phyloP scores from a whole-genome alignment of 2,113 vertebrate species.

The Protomyctophum bolini region DNA sequence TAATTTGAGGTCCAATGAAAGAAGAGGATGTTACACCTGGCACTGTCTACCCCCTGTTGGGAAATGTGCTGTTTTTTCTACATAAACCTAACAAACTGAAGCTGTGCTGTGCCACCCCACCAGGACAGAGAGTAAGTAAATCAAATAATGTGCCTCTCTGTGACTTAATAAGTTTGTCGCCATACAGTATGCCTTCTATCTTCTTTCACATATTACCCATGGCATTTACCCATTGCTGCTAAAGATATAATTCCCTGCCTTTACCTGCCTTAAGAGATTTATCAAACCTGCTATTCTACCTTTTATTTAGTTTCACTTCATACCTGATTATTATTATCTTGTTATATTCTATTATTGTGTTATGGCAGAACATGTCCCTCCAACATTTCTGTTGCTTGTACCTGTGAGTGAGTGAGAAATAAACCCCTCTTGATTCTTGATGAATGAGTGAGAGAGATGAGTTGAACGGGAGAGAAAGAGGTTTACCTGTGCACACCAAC shows the following conservation, averaged over 20 bases:
- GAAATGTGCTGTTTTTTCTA: slow-evolving; percentile 79
- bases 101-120: slow-evolving; percentile 69
- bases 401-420: not conserved
- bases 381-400: not conserved
- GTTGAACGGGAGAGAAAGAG: too few species aligned
- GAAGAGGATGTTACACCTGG: slow-evolving; percentile 77
- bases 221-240: too few species aligned
- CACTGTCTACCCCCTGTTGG: slow-evolving; percentile 84
- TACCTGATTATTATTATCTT: not conserved
- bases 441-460: too few species aligned
- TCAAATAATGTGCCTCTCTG: not conserved
- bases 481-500: too few species aligned
- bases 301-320: not conserved
- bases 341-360: too few species aligned
- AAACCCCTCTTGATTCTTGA: too few species aligned
- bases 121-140: slow-evolving; percentile 63
- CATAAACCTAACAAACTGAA: slow-evolving; percentile 68
- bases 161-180: too few species aligned
- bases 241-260: too few species aligned
- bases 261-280: not conserved
- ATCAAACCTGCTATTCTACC: not conserved
- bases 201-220: too few species aligned
- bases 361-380: too few species aligned
- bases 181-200: too few species aligned
- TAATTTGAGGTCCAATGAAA: slow-evolving; percentile 80